These are phyloP conservation scores for Heteromyza rotundicornis DNA, from an alignment of 2,888 invertebrate genomes.

Conservation along the genomic window DNA sequence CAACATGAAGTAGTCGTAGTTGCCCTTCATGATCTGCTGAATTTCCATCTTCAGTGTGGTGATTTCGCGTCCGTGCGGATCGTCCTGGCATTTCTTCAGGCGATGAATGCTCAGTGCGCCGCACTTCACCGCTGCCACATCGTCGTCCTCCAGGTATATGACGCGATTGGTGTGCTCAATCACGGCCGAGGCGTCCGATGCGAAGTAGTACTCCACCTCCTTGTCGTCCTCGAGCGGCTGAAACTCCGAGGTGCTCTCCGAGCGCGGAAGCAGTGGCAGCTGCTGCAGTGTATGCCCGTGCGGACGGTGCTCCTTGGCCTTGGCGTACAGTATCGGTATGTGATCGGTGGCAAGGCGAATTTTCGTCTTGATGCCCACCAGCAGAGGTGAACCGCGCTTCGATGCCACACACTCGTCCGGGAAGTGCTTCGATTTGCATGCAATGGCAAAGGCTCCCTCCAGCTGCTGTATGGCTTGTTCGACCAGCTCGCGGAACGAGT, in stretches of 20 bases:
- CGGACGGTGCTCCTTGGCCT: conserved; percentile 67
- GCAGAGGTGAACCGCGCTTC: conserved; percentile 90
- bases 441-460: conserved; percentile 98
- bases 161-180: conserved; percentile 99
- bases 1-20: conserved; percentile 98
- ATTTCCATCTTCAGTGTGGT: conserved; percentile 96
- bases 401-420: conserved; percentile 97
- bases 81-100: conserved; percentile 77
- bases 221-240: conserved; percentile 85
- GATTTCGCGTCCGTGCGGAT: conserved; percentile 91
- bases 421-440: conserved; percentile 93
- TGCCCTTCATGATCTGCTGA: conserved; percentile 99
- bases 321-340: conserved; percentile 91
- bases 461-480: conserved; percentile 96
- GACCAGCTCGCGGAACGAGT: conserved; percentile 92
- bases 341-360: conserved; percentile 94
- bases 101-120: conserved; percentile 96
- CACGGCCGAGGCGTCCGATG: conserved; percentile 97
- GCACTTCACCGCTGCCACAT: conserved; percentile 95
- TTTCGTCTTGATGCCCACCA: conserved; percentile 97
- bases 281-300: conserved; percentile 65
- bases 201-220: conserved; percentile 98
- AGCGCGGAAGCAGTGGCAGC: conserved; percentile 76
- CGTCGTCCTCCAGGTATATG: conserved; percentile 95
- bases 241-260: conserved; percentile 89